Evolutionary conservation across 2,113 vertebrate genomes (phyloP).

Genomic region (Arizona elegans): DNA sequence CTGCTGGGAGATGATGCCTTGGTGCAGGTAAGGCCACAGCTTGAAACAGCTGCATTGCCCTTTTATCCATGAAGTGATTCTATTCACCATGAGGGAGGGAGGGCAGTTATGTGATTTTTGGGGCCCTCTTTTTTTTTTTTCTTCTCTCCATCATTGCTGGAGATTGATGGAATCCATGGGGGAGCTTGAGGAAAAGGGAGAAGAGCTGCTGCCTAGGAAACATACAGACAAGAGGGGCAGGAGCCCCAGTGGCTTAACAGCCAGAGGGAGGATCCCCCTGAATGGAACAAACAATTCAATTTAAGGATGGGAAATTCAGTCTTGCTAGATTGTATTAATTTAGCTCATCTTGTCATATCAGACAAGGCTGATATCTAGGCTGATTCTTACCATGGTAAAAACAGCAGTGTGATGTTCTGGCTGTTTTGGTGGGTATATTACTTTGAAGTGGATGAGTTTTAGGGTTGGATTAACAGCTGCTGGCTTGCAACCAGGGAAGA

Average conservation of each 20-base stretch:
- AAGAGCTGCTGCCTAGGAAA: not conserved
- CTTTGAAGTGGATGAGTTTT: not conserved
- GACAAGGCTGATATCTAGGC: not conserved
- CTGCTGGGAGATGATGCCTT: constrained; percentile 94
- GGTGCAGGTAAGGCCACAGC: constrained; percentile 81
- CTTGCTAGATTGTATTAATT: not conserved
- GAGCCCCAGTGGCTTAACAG: not conserved
- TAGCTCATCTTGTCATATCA: not conserved
- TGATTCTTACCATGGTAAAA: not conserved
- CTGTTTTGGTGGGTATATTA: not conserved
- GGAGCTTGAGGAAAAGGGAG: not conserved
- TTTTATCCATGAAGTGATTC: not conserved
- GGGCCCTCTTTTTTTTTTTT: not conserved
- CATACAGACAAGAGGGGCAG: not conserved
- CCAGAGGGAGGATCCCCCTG: not conserved
- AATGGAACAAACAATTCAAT: not conserved
- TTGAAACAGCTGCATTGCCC: not conserved
- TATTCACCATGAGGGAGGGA: too few species aligned
- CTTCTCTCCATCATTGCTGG: not conserved
- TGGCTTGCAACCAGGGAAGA: not conserved
- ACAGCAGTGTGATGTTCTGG: not conserved
- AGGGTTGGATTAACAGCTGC: not conserved
- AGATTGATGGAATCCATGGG: not conserved
- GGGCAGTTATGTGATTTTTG: not conserved
- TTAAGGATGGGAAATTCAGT: not conserved